These are phyloP conservation scores for Orthosia incerta DNA, from an alignment of 2,888 invertebrate species.

Conservation along the genomic window DNA sequence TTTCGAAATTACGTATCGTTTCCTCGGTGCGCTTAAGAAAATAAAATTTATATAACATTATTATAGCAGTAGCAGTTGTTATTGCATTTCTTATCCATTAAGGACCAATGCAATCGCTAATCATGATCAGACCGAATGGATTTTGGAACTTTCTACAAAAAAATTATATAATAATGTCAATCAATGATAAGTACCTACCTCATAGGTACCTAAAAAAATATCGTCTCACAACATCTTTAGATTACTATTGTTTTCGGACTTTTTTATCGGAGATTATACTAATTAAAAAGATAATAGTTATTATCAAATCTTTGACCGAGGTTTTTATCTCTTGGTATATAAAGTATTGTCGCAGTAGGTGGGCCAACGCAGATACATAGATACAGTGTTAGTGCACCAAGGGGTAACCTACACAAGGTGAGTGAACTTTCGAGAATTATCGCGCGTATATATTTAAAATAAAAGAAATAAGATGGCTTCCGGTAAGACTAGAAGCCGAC, in stretches of 20 bases:
- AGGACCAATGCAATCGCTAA: background rate
- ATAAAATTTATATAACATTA: background rate
- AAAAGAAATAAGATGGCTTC: too few species aligned
- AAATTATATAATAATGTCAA: slow-evolving; percentile 34
- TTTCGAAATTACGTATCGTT: too few species aligned
- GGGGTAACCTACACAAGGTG: slow-evolving; percentile 57
- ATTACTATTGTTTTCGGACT: slow-evolving; percentile 57
- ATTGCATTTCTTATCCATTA: slow-evolving; percentile 1
- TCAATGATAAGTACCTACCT: slow-evolving; percentile 1
- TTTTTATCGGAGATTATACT: slow-evolving; percentile 67
- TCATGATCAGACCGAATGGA: background rate
- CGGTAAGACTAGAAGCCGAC: too few species aligned
- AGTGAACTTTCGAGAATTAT: slow-evolving; percentile 30
- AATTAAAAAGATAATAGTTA: slow-evolving; percentile 58
- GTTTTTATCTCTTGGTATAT: slow-evolving; percentile 75
- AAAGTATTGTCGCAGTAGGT: slow-evolving; percentile 68
- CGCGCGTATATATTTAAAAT: background rate
- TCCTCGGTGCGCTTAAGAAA: too few species aligned
- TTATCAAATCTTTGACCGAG: slow-evolving; percentile 58
- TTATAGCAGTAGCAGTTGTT: background rate
- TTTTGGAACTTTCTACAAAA: slow-evolving; percentile 28
- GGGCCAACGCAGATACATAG: slow-evolving; percentile 62
- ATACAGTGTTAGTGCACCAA: slow-evolving; percentile 39
- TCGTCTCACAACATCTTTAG: slow-evolving; percentile 14
- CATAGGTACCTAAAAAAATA: slow-evolving; percentile 15